Base-by-base conservation (phyloP, 1,140 invertebrate genomes). In the Aphaenogaster ashmeadi region DNA sequence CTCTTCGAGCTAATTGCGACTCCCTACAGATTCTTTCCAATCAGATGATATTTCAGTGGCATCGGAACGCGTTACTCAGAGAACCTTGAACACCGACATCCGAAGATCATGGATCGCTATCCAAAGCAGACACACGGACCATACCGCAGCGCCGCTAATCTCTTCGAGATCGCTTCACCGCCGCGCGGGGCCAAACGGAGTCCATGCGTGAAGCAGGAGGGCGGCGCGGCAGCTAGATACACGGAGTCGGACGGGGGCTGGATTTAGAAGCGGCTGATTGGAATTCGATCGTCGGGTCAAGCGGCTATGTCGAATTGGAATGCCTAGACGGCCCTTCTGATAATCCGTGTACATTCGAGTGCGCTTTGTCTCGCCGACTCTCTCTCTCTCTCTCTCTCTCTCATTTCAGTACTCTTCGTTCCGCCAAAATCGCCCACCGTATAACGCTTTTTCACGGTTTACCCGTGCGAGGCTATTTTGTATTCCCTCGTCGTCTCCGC, bases 251-350 rank as follows among this genome's bases (percentile, higher is more conserved):
- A 36, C 8, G 56, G 58, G 52, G 80, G 85, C 67, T 66, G 85
- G 62, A 87, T 84, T 87, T 81, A 89, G 74, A 74, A 67, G 87
- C 21, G 74, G 74, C 79, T 92, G 89, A 94, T 92, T 93, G 92
- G 92, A 93, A 93, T 93, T 94, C 90, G 90, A 93, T 93, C 89
- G 90, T 47, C 52, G 67, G 90, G 90, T 92, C 90, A 93, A 92
- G 89, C 86, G 78, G 78, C 86, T 87, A 89, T 91, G 89, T 92
- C 81, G 86, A 84, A 91, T 92, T 88, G 91, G 88, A 93, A 94
- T 92, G 91, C 91, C 87, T 77, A 54, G 75, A 71, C 87, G 83
- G 71, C 67, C 62, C 84, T 83, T 69, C 33, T 58, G 72, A 91
- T 93, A 88, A 89, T 90, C 81, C 83, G 58, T 81, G 81, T 89